Conservation (phyloP, 2,888 invertebrate genomes). For the Yponomeuta evonymella region DNA sequence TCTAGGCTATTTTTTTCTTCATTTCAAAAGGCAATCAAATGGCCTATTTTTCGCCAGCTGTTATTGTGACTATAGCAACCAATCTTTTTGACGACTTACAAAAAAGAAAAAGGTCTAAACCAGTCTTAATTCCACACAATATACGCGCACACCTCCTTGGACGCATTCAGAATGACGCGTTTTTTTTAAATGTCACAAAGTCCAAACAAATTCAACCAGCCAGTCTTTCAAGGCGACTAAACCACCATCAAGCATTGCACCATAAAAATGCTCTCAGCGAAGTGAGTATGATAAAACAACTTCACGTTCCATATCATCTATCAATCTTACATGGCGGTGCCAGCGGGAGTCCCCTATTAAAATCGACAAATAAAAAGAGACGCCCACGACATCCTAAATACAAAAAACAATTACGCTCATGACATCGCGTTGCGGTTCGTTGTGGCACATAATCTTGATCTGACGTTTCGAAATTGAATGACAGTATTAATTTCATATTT, state of each 20-base stretch:
- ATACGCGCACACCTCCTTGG: background rate
- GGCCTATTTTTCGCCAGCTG: too few relatives aligned
- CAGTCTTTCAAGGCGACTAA: background rate
- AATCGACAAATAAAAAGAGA: constrained; percentile 45
- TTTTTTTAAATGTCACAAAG: background rate
- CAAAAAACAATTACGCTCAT: constrained; percentile 56
- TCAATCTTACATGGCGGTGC: constrained; percentile 60
- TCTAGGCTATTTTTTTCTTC: background rate
- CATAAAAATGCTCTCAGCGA: constrained; percentile 4
- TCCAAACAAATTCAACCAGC: background rate
- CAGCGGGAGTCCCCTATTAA: constrained; percentile 63
- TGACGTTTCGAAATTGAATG: constrained; percentile 51
- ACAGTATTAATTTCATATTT: constrained; percentile 48
- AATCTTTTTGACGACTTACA: too few relatives aligned
- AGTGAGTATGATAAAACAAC: constrained; percentile 12
- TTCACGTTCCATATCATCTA: constrained; percentile 46
- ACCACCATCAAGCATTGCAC: background rate
- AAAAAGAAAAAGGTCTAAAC: too few relatives aligned
- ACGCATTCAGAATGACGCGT: background rate
- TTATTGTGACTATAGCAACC: too few relatives aligned
- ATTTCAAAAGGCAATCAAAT: too few relatives aligned
- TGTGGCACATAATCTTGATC: constrained; percentile 34
- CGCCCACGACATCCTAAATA: constrained; percentile 44
- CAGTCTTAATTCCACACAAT: too few relatives aligned
- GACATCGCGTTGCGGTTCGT: constrained; percentile 37